Conservation (phyloP, 2,888 invertebrate genomes). For the Alitta virens region DNA sequence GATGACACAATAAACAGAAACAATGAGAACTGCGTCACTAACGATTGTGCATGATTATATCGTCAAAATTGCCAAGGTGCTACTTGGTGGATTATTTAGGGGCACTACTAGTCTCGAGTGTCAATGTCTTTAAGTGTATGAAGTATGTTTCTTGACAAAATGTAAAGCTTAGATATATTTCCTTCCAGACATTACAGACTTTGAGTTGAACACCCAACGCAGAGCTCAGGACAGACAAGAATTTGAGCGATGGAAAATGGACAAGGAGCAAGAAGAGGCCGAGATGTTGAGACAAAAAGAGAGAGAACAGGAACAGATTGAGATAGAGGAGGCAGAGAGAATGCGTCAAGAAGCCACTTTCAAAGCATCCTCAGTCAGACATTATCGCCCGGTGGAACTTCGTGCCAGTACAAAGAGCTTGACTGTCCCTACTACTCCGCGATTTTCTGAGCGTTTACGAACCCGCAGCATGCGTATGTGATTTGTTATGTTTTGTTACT, state of each 20-base stretch:
- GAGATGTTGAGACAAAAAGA: constrained; percentile 10
- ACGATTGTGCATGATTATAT: no score
- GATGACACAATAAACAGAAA: no score
- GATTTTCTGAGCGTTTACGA: constrained; percentile 32
- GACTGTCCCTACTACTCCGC: constrained; percentile 64
- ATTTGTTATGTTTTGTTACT: no score
- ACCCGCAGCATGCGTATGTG: neutral
- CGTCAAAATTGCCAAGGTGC: no score
- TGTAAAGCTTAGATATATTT: neutral
- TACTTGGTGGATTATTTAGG: no score
- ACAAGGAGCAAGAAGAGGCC: constrained; percentile 32
- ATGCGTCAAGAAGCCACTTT: constrained; percentile 44
- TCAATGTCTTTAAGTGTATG: no score
- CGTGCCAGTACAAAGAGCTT: constrained; percentile 54
- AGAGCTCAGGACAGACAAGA: constrained; percentile 60
- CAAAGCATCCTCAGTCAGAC: constrained; percentile 45
- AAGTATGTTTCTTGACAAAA: no score
- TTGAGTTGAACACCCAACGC: constrained; percentile 67
- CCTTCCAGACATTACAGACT: constrained; percentile 58
- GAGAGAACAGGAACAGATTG: constrained; percentile 35
- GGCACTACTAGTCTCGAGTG: no score
- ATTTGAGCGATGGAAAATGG: constrained; percentile 42
- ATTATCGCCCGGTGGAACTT: constrained; percentile 41
- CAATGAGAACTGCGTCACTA: no score
- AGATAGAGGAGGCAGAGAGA: constrained; percentile 38